Conservation (phyloP, 1,140 invertebrate genomes). For the Papilio machaon region DNA sequence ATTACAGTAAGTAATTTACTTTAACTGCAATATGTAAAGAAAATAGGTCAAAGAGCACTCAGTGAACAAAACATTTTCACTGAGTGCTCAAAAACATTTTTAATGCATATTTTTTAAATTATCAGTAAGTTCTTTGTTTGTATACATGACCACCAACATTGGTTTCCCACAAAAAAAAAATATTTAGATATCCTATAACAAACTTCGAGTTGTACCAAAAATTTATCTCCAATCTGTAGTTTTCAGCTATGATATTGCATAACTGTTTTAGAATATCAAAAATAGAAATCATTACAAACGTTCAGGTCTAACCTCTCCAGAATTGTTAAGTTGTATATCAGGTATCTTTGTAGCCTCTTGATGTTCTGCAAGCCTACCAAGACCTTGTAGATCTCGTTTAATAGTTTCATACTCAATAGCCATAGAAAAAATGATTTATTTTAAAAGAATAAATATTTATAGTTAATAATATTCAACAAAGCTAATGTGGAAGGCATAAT, state of each 20-base stretch:
- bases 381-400: not conserved
- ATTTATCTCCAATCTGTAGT: not conserved
- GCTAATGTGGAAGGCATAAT: not conserved
- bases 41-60: not conserved
- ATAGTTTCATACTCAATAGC: not conserved
- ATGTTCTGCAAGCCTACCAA: not conserved
- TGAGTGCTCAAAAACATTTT: not conserved
- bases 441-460: too few relatives aligned
- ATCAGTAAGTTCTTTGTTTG: not conserved
- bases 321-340: slow-evolving; percentile 2
- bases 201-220: not conserved
- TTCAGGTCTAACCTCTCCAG: not conserved
- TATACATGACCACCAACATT: not conserved
- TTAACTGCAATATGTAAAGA: not conserved
- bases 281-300: slow-evolving; percentile 12
- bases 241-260: not conserved
- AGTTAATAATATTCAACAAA: too few relatives aligned
- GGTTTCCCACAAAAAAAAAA: not conserved
- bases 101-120: not conserved
- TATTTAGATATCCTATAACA: not conserved
- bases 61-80: too few relatives aligned
- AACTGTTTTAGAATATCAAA: not conserved
- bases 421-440: too few relatives aligned
- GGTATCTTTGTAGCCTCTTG: not conserved
- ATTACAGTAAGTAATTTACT: too few relatives aligned